Percentiles rank a stretch among this genome's conserved stretches.
phyloP scores from a whole-genome alignment of 2,113 vertebrate genomes.

The Helogale parvula region DNA sequence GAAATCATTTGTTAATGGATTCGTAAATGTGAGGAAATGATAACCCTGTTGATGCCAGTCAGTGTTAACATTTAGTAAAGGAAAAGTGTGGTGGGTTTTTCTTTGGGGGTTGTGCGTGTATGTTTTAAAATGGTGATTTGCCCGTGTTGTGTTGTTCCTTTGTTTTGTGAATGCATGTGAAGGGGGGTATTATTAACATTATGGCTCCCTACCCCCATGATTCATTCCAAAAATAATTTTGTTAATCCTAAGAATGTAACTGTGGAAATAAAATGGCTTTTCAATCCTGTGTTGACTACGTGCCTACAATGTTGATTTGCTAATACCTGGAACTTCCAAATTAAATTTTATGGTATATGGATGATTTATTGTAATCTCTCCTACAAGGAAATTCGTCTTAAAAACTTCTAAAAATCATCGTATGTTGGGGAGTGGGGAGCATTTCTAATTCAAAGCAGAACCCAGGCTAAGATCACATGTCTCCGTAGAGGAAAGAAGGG shows the following conservation, averaged over 20 bases:
- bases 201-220: background rate
- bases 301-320: constrained; percentile 68
- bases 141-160: background rate
- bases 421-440: background rate
- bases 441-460: constrained; percentile 78
- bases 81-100: background rate
- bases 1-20: background rate
- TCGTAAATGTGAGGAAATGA: background rate
- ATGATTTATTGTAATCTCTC: constrained; percentile 77
- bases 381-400: constrained; percentile 62
- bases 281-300: constrained; percentile 42
- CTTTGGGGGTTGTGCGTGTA: background rate
- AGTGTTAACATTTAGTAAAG: background rate
- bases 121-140: background rate
- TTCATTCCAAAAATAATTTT: constrained; percentile 50
- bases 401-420: constrained; percentile 52
- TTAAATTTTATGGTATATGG: constrained; percentile 73
- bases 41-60: background rate
- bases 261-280: constrained; percentile 61
- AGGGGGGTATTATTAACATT: background rate
- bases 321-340: constrained; percentile 74
- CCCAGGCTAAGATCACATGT: constrained; percentile 41
- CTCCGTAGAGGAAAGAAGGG: constrained; percentile 50
- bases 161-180: background rate
- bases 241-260: constrained; percentile 58